Evolutionary conservation across 2,113 vertebrate species (phyloP), one percentile per base, ranked within the genome.

Genomic region (Tragulus kanchil): DNA sequence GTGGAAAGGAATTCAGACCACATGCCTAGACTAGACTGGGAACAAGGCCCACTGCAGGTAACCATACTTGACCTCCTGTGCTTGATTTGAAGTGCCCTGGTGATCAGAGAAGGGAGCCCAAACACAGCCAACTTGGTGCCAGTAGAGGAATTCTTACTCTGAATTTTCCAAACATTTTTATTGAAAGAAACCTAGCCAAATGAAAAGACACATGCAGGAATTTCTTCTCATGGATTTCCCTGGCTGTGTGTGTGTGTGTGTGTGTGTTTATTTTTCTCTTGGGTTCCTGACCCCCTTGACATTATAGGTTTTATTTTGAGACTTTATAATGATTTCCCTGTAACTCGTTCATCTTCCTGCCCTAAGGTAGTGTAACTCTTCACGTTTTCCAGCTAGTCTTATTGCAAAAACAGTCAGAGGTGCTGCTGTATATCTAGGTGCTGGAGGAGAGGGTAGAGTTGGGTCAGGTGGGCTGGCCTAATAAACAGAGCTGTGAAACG

Each of bases 241-340:
- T 90, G 10, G 16, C 10, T 54, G 26, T 52, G 21, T 42, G 10
- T 56, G 58, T 61, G 25, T 61, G 12, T 86, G 7, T 48, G 11
- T 56, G 58, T 67, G 26, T 73, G 8, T 89, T 4, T 64, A 13
- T 58, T n/a, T 56, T 84, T 85, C n/a, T 73, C 77, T 77, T 88
- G 50, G 88, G 4, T 23, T 94, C 64, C 62, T 94, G 85, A 82
- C 89, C 71, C 96, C 71, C 52, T 31, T 95, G 69, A 90, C n/a
- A 61, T 61, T 90, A 19, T 50, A 79, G 83, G n/a, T 96, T 96
- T 97, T 58, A 86, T 90, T 96, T 85, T 90, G 67, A 95, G 11
- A 84, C 95, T 89, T 94, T 10, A n/a, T 71, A 94, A 73, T 95
- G 45, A 77, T 77, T 81, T 95, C n/a, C 81, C 25, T 75, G 21